Evolutionary conservation across 2,113 vertebrate species (phyloP).

Genomic region (Pluvianellus socialis): DNA sequence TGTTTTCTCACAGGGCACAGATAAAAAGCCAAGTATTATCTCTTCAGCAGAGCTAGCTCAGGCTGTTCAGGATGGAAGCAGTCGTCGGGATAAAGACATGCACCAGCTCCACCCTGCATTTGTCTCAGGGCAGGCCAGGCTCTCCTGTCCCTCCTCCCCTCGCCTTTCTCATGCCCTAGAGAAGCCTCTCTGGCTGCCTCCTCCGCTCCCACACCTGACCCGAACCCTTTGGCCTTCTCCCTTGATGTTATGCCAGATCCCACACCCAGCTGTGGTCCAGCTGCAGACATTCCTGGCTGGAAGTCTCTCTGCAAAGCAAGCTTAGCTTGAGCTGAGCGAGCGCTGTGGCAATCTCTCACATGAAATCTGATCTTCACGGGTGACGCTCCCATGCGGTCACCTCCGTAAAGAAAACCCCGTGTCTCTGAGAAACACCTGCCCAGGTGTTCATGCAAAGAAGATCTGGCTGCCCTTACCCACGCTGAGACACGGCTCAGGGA

Average conservation of each 20-base stretch:
- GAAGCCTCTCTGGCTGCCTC: background rate
- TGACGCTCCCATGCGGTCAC: fast-evolving
- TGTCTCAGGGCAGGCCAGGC: background rate
- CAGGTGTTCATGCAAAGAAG: background rate
- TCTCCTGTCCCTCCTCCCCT: background rate
- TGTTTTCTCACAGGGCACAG: background rate
- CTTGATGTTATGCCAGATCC: background rate
- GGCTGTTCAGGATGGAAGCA: background rate
- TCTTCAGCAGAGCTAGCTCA: background rate
- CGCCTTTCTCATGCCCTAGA: background rate
- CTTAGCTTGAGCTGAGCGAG: background rate
- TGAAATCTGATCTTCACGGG: background rate
- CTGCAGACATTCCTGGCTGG: background rate
- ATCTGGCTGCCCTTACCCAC: background rate
- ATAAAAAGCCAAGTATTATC: background rate
- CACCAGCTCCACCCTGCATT: background rate
- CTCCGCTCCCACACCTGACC: background rate
- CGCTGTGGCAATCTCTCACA: background rate
- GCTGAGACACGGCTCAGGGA: background rate
- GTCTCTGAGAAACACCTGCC: background rate
- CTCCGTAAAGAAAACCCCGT: background rate
- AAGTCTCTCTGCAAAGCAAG: background rate
- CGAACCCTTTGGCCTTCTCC: background rate
- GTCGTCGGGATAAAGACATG: background rate
- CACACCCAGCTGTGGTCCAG: background rate